phyloP scores from a whole-genome alignment of 2,888 invertebrate species.

The Zaprionus obscuricornis region DNA sequence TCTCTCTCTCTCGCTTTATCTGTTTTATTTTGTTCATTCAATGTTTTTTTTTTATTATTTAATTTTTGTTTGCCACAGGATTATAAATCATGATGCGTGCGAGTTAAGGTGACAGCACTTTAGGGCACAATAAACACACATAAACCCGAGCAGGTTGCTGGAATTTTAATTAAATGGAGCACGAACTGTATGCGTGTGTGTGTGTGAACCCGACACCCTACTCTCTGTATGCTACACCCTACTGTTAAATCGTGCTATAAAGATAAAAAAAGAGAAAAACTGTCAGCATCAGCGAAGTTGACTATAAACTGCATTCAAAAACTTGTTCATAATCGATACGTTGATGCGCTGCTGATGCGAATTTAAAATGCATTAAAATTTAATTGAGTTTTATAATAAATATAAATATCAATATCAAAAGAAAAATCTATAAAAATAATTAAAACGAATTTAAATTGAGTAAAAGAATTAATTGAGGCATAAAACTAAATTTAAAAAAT shows the following conservation, averaged over 20 bases:
- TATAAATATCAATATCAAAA: too few relatives aligned
- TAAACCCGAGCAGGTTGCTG: conserved; percentile 62
- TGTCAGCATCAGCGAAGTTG: conserved; percentile 21
- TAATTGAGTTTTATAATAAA: too few relatives aligned
- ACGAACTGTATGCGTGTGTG: conserved; percentile 31
- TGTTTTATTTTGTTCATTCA: conserved; percentile 65
- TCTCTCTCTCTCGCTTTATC: conserved; percentile 20
- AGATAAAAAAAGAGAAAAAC: too few relatives aligned
- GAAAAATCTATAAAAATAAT: too few relatives aligned
- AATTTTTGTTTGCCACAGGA: conserved; percentile 54
- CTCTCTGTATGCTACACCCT: too few relatives aligned
- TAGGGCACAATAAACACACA: conserved; percentile 60
- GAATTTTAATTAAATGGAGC: conserved; percentile 71
- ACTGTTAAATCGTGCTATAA: too few relatives aligned
- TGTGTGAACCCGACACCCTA: too few relatives aligned
- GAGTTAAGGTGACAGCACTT: conserved; percentile 75
- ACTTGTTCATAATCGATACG: conserved; percentile 8
- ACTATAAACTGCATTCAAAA: conserved; percentile 10
- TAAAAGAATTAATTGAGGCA: too few relatives aligned
- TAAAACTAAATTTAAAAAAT: too few relatives aligned
- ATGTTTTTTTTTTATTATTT: conserved; percentile 66
- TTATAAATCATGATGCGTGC: conserved; percentile 78
- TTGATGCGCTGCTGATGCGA: neutral
- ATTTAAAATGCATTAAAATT: neutral
- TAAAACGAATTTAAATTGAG: too few relatives aligned